A percentile compares a stretch with the other conserved stretches of the same genome.
These are phyloP conservation scores for Isichthys henryi DNA, from an alignment of 2,113 vertebrate genomes.

Conservation along the genomic window DNA sequence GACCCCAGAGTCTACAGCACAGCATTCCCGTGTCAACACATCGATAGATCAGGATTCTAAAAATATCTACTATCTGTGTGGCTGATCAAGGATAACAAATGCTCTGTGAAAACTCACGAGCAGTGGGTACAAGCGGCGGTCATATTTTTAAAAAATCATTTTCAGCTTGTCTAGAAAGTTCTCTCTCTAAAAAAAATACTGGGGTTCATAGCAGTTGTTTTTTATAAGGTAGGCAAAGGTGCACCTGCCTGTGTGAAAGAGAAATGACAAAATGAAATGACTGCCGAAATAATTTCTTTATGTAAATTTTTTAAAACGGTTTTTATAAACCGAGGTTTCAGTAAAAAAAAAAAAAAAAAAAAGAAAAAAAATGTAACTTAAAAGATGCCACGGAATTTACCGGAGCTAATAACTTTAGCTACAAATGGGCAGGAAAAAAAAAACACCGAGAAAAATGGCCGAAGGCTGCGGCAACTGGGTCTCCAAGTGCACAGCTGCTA, in stretches of 20 bases:
- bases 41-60: background rate
- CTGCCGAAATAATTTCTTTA: background rate
- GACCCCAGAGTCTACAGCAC: slow-evolving; percentile 63
- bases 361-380: background rate
- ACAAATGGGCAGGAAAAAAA: background rate
- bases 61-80: background rate
- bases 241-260: background rate
- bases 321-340: background rate
- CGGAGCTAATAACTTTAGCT: background rate
- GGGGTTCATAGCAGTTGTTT: background rate
- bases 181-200: background rate
- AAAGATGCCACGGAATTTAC: background rate
- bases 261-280: background rate
- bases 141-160: background rate
- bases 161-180: background rate
- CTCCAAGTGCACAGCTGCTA: background rate
- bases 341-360: background rate
- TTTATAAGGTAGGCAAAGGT: background rate
- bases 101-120: background rate
- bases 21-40: slow-evolving; percentile 78
- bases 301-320: background rate
- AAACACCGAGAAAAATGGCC: background rate
- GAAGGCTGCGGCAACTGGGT: too few relatives aligned
- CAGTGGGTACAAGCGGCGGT: background rate
- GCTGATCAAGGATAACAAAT: background rate